Base-by-base conservation (phyloP, 2,113 vertebrate genomes). In the Sclerurus mexicanus region DNA sequence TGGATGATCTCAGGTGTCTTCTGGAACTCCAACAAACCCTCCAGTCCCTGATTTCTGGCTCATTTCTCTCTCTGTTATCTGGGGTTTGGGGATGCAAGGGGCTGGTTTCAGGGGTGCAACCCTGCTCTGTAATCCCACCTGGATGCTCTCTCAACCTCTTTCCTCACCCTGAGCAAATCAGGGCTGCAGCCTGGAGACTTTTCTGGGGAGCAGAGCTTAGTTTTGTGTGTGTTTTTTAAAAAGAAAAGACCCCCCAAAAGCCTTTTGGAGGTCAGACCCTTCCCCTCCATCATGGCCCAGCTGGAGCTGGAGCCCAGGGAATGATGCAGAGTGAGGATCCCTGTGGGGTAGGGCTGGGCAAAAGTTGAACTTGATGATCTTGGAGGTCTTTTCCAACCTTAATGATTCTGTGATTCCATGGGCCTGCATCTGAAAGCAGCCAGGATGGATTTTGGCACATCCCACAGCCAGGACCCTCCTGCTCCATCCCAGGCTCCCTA, bases 131-230 rank as follows among this genome's bases (percentile, higher is more conserved):
- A 6, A 7, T 12, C 63, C 18, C 31, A 7, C 21, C 63, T 46
- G 0, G 0, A 7, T 6, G 49, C 42, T 10, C 40, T 44, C 64
- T 21, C 2, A 0, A 52, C 4, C 22, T 44, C 62, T 78, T 27
- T 27, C 42, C 24, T 85, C 25, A 5, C 33, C 44, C 59, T 35
- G 37, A 69, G 30, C 39, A 12, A 15, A 12, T 7, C 64, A n/a
- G 39, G 39, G 35, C 69, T 44, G 66, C 19, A 44, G 13, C 33
- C 17, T 0, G 2, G 23, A 78, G 42, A 3, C 27, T 30, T 53
- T 9, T 40, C 30, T 15, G 35, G 5, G 40, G 14, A 63, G 39
- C 27, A 78, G 22, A 81, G 40, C 16, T 50, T 4, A 11, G 58
- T 25, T 35, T 71, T 69, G 37, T 13, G 10, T 5, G 8, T 50